Evolutionary conservation across 37 sponge, comb jelly and placozoan species (phyloP).

Genomic region (Crambe crambe): DNA sequence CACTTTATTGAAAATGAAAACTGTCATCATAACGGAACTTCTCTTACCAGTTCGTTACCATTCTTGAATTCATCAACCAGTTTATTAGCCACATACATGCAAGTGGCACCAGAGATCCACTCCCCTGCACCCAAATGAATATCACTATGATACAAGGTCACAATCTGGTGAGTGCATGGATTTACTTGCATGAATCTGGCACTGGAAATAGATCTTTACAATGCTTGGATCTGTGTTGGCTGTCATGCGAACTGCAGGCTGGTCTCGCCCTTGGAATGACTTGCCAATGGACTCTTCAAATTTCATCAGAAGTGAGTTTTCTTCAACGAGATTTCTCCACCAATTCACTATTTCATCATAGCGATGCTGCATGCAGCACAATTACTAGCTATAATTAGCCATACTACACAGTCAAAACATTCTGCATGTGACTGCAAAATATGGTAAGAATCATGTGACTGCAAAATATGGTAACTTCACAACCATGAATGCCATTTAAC

Average conservation of each 20-base stretch:
- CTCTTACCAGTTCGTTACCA: conserved; percentile 7
- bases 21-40: background rate
- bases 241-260: conserved; percentile 74
- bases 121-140: conserved; percentile 54
- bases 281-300: conserved; percentile 60
- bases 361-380: too few species aligned
- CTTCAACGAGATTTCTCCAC: conserved; percentile 28
- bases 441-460: background rate
- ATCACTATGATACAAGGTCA: background rate
- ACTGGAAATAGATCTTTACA: conserved; percentile 72
- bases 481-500: too few species aligned
- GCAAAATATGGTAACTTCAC: background rate
- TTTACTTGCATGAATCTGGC: conserved; percentile 88
- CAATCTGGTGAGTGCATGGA: too few species aligned
- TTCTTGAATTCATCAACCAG: conserved; percentile 29
- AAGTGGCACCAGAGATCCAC: conserved; percentile 86
- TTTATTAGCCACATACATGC: conserved; percentile 72
- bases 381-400: too few species aligned
- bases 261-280: conserved; percentile 45
- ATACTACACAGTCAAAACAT: background rate
- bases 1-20: background rate
- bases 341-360: conserved; percentile 49
- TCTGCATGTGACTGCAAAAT: background rate
- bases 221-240: conserved; percentile 5
- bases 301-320: conserved; percentile 23